Percentiles rank a stretch among this genome's conserved stretches.
These are phyloP conservation scores for Dasyornis broadbenti DNA, from an alignment of 2,113 vertebrate species.

Conservation along the genomic window DNA sequence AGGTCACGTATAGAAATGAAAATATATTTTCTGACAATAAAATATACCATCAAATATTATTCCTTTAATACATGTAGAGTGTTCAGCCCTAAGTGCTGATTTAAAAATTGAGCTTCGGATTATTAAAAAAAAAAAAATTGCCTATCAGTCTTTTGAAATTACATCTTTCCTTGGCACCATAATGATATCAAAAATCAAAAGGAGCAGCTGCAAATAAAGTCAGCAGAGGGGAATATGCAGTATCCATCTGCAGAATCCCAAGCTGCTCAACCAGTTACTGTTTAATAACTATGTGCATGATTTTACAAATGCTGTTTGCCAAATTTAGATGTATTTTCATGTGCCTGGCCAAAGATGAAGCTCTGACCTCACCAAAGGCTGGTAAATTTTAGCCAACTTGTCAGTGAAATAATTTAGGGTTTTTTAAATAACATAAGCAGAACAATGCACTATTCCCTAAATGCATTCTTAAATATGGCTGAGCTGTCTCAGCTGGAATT, in stretches of 20 bases:
- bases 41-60: not conserved
- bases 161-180: not conserved
- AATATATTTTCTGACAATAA: not conserved
- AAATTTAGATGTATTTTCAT: not conserved
- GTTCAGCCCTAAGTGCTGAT: not conserved
- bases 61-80: not conserved
- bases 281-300: not conserved
- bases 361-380: not conserved
- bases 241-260: not conserved
- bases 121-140: not conserved
- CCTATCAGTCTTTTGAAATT: not conserved
- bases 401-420: not conserved
- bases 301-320: not conserved
- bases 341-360: not conserved
- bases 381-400: not conserved
- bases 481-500: not conserved
- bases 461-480: not conserved
- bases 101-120: not conserved
- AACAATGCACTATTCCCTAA: not conserved
- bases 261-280: not conserved
- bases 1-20: not conserved
- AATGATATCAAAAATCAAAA: not conserved
- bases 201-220: not conserved
- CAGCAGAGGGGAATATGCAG: not conserved
- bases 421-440: not conserved